Conservation (phyloP, 2,888 invertebrate genomes). For the Gastracanthus pulcherrimus region DNA sequence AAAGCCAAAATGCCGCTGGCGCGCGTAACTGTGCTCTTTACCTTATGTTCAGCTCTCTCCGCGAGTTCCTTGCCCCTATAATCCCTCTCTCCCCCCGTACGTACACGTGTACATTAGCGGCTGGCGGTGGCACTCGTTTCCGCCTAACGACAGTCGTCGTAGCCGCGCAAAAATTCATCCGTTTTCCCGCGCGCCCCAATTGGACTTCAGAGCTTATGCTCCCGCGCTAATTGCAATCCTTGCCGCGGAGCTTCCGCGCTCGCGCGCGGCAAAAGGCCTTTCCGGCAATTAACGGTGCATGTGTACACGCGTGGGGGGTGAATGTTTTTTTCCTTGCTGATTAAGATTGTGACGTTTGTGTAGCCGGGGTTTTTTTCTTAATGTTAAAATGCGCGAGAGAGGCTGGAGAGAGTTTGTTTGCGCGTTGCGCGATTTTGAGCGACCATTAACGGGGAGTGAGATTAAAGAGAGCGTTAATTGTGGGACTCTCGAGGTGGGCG, state of each 20-base stretch:
- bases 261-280: neutral
- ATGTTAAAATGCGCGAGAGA: too few relatives aligned
- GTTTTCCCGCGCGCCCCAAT: neutral
- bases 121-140: slow-evolving; percentile 13
- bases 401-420: too few relatives aligned
- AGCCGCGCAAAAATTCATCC: slow-evolving; percentile 22
- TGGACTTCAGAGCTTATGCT: too few relatives aligned
- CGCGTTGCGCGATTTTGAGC: too few relatives aligned
- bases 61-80: slow-evolving; percentile 38
- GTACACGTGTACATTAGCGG: neutral
- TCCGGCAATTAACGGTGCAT: slow-evolving; percentile 45
- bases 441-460: too few relatives aligned
- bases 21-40: too few relatives aligned
- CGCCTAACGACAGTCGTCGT: slow-evolving; percentile 27
- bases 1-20: neutral
- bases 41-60: neutral
- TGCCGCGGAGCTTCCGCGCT: too few relatives aligned
- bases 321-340: neutral
- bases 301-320: too few relatives aligned
- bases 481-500: too few relatives aligned
- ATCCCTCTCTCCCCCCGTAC: neutral
- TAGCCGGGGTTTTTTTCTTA: neutral
- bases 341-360: slow-evolving; percentile 28
- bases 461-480: too few relatives aligned
- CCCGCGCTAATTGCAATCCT: slow-evolving; percentile 51